These are phyloP conservation scores for Temnopleurus reevesii DNA, from an alignment of 53 echinoderm and acorn worm species.

Conservation along the genomic window DNA sequence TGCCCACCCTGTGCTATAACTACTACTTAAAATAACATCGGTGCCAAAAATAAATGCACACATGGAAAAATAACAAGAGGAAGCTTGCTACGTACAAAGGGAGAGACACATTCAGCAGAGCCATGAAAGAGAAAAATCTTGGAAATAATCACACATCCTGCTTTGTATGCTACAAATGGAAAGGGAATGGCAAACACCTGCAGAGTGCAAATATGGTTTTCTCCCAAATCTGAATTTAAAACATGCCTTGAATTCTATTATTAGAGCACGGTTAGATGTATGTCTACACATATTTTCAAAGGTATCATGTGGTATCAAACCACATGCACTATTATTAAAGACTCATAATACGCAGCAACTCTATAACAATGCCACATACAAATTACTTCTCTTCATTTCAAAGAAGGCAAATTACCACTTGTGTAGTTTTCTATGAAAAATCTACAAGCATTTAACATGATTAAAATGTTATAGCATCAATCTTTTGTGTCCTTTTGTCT, in stretches of 20 bases:
- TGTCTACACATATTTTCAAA: no score
- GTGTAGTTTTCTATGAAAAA: no score
- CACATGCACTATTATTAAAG: no score
- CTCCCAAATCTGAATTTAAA: not conserved
- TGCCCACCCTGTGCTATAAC: not conserved
- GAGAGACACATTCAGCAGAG: not conserved
- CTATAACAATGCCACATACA: no score
- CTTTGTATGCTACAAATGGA: not conserved
- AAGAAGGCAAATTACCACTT: no score
- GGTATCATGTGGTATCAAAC: no score
- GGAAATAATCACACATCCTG: conserved; percentile 8
- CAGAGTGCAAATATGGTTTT: conserved; percentile 20
- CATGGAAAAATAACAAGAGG: not conserved
- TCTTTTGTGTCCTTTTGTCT: no score
- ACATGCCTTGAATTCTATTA: not conserved
- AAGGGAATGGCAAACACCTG: conserved; percentile 33
- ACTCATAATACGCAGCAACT: no score
- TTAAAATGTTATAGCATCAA: no score
- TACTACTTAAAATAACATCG: not conserved
- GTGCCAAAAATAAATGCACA: not conserved
- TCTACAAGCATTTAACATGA: no score
- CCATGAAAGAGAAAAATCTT: not conserved
- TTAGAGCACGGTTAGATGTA: not conserved
- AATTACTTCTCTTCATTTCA: no score
- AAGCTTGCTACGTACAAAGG: not conserved